Evolutionary conservation across 2,888 invertebrate genomes (phyloP), one percentile per base, ranked within the genome.

Genomic region (Agrotis ipsilon): DNA sequence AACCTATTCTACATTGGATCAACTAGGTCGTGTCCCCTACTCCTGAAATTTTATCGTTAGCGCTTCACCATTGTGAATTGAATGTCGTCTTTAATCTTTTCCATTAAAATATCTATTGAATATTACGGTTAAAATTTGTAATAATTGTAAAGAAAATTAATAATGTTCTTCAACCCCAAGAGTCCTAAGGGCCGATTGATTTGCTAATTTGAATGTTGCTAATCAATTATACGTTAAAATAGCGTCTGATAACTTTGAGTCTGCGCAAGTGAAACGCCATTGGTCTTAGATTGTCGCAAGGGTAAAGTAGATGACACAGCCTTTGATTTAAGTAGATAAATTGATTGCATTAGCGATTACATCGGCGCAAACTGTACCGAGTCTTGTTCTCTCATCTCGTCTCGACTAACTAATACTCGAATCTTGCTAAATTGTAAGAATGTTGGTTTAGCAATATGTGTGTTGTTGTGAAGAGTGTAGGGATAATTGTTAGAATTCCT

Each of bases 371-470:
- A 62, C 39, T 63, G 7, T 71, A 71, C 72, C 70, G 75, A 77
- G 66, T 75, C 78, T 80, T 81, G 59, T 74, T 75, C 62, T 64
- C 51, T 75, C 59, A 75, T 82, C 70, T 82, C 75, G 80, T 73
- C 80, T 82, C 76, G 70, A 79, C 77, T 78, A 76, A 78, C 75
- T 81, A 88, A 88, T 88, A 88, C 88, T 89, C 88, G 86, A 86
- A 84, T 85, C 81, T 83, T 85, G 82, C 83, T 86, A 79, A 81
- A 79, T 80, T 76, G 68, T 85, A 85, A 82, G 75, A 78, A 72
- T 63, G 72, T 86, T 81, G 82, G 78, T 86, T 85, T 85, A 83
- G 81, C 85, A 81, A 82, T 83, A 85, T 80, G 71, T 82, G 85
- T 72, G 62, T 83, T 85, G 86, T 85, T 85, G 86, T 80, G 88